Base-by-base conservation (phyloP, 2,888 invertebrate genomes). In the Calliphora vomitoria region DNA sequence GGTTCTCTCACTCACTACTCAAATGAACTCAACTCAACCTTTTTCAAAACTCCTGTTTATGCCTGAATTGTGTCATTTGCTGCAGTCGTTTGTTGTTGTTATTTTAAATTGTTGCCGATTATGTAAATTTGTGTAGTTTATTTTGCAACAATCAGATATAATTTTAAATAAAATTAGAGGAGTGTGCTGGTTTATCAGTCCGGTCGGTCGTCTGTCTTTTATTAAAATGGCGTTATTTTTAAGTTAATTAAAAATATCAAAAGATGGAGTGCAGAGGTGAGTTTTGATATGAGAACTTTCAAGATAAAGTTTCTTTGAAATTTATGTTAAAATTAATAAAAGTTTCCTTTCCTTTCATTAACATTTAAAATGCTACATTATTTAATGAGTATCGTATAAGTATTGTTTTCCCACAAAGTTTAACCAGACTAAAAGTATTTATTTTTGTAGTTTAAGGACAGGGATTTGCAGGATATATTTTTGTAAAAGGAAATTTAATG, bases 21-120 rank as follows among this genome's bases (percentile, higher is more conserved):
- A 25, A 25, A 25, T 25, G 1, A 25, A 64, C 44, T 25, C 25
- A 25, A 64, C 44, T 44, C 58, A 78, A 58, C 35, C 47, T 66
- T 74, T 64, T 66, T 44, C 25, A 13, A 60, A 72, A 44, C 11
- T 13, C 4, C 4, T 8, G 58, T 58, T 82, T 55, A 87, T 82
- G 81, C 78, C 85, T 82, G 78, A 87, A 75, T 87, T 85, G 89
- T 90, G 88, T 89, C 89, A 89, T 72, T 79, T 78, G 50, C 71
- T 81, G 72, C 76, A 53, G 35, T 69, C 31, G 82, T 87, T 90
- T 82, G 76, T 89, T 78, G 75, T 86, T 87, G 75, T 79, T 79
- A 66, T 83, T 88, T 89, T 88, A 89, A 90, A 89, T 92, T 91
- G 91, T 90, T 90, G n/a, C 89, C 92, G 91, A 92, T 91, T 91